Base-by-base conservation (phyloP, 1,140 invertebrate species). In the Stegodyphus dumicola region DNA sequence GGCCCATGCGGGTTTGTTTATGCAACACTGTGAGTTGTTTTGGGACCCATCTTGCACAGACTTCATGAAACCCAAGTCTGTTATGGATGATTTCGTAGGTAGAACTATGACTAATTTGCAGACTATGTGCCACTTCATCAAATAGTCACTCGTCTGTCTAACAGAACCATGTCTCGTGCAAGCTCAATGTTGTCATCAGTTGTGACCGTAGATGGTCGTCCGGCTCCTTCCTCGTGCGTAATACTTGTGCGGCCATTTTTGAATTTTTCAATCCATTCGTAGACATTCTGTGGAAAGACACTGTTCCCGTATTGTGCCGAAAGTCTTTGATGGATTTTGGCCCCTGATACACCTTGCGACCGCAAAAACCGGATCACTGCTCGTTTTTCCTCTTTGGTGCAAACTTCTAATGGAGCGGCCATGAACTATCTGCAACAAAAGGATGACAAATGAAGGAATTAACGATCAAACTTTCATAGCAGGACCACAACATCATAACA, bases 181-280 rank as follows among this genome's bases (percentile, higher is more conserved):
- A 49, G 18, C 56, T 18, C 15, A 77, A 65, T 77, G 60, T 49
- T 77, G 56, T 77, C 56, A 18, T 65, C 75, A 64, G 6, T 77
- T 64, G n/a, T 77, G 75, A 33, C 75, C 11, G 18, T 77, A 17
- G 56, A 77, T 48, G 17, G 56, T 17, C 7, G 56, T 77, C 56
- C n/a, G 75, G 75, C 33, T 65, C 56, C 56, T 77, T 49, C 75
- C 18, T 64, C 75, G 18, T 77, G 75, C 18, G 54, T 77, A 77
- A 65, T 9, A 64, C 56, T 77, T 49, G 56, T 60, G 56, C 5
- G 56, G 5, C 15, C 1, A 60, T 60, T 10, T 60, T 60, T 5
- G 33, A 33, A 33, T 33, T 33, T 33, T 33, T 33, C 33, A 33
- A 33, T 33, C 33, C 33, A 33, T 1, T 33, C 33, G 33, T 33